Conservation (phyloP, 2,797 vertebrate species). For the Notoglanidium macrostoma region DNA sequence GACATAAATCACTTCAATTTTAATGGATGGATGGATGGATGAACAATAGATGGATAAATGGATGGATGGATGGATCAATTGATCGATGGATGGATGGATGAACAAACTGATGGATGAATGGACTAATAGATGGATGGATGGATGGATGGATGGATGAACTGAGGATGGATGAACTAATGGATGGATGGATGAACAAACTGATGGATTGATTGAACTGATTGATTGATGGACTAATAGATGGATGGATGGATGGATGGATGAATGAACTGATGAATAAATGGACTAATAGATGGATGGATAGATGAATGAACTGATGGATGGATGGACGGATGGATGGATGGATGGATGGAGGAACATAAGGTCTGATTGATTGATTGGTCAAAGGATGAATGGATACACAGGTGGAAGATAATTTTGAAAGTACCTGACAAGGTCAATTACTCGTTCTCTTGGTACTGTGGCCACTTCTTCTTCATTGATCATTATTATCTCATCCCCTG, state of each 20-base stretch:
- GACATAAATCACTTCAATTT: neutral
- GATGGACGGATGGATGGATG: neutral
- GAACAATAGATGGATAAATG: neutral
- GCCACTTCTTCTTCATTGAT: conserved; percentile 96
- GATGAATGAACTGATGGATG: neutral
- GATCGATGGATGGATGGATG: neutral
- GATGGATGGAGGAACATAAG: neutral
- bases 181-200: too few relatives aligned
- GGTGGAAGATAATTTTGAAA: neutral
- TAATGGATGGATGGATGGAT: neutral
- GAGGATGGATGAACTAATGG: neutral
- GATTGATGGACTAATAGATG: neutral
- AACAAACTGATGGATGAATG: neutral
- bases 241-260: neutral
- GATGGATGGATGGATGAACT: neutral
- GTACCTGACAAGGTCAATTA: conserved; percentile 98
- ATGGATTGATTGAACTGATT: neutral
- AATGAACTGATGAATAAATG: neutral
- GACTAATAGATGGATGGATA: neutral
- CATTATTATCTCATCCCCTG: conserved; percentile 98
- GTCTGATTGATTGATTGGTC: neutral
- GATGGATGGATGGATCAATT: too few relatives aligned
- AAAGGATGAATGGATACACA: neutral
- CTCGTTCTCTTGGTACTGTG: conserved; percentile 91
- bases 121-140: neutral